Evolutionary conservation across 2,113 vertebrate genomes (phyloP).

Genomic region (Limanda limanda): DNA sequence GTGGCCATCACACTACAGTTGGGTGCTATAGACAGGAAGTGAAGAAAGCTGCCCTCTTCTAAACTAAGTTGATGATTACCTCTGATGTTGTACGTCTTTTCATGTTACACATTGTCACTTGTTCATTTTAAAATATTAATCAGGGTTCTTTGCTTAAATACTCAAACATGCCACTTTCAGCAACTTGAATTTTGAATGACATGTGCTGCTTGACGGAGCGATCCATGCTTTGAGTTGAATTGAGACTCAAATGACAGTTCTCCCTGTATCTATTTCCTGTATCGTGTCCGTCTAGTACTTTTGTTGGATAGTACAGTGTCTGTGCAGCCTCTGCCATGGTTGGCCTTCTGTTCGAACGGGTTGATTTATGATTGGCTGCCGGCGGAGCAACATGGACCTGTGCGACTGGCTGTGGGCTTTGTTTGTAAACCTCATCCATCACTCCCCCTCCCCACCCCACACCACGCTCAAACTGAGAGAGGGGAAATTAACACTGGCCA

Average conservation of each 20-base stretch:
- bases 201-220: neutral
- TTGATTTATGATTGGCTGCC: slow-evolving; percentile 64
- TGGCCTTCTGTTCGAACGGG: slow-evolving; percentile 13
- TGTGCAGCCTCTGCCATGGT: slow-evolving; percentile 22
- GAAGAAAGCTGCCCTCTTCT: too few relatives aligned
- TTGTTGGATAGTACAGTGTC: slow-evolving; percentile 11
- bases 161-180: too few relatives aligned
- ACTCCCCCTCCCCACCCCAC: neutral
- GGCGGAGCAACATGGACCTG: slow-evolving; percentile 32
- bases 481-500: slow-evolving; percentile 17
- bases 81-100: neutral
- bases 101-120: neutral
- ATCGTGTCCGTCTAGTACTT: neutral
- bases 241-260: neutral
- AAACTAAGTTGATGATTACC: neutral
- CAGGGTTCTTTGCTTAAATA: too few relatives aligned
- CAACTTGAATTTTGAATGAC: neutral
- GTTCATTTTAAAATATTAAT: too few relatives aligned
- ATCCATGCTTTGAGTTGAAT: neutral
- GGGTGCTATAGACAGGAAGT: too few relatives aligned
- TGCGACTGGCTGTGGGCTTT: slow-evolving; percentile 19
- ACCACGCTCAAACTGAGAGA: slow-evolving; percentile 6
- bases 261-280: neutral
- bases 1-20: too few relatives aligned
- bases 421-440: slow-evolving; percentile 55